Base-by-base conservation (phyloP, 2,888 invertebrate genomes). In the Rhagonycha lutea region DNA sequence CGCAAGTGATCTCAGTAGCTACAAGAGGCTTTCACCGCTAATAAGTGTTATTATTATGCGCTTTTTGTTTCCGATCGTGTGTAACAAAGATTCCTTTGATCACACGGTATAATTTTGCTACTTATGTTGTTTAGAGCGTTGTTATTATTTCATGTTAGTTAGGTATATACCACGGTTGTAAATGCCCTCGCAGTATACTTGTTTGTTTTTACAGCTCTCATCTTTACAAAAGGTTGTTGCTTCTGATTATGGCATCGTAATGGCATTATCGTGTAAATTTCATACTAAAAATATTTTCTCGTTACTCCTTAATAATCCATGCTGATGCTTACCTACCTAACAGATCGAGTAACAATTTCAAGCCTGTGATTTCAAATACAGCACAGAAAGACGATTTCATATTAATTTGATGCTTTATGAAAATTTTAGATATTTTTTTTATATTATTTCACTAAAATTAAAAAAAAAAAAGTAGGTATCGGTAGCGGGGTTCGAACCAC, bases 21-120 rank as follows among this genome's bases (percentile, higher is more conserved):
- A 70, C 74, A 69, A 72, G 78, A 72, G 72, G 76, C 76, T 78
- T 76, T 76, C 78, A 74, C 78, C 78, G 75, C 67, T 77, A 75
- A 75, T 73, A 63, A 67, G 72, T 72, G 75, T 74, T 70, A 73
- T 76, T 75, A 73, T 67, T 65, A 65, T 62, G 69, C 68, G 62
- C 69, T 78, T 78, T 76, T 76, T 72, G 28, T 70, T 74, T 67
- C 65, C 70, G 71, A 78, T 81, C 81, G 81, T 81, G 81, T 74
- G 79, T 80, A 80, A 80, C 81, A 76, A 78, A 78, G 79, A 79
- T 79, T 80, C 75, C 78, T 76, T 75, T 78, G 82, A 83, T 82
- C 82, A 83, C 83, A 83, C 82, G 83, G 83, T 83, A 81, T 79
- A 82, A 83, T 83, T 82, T 81, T 74, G 75, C 78, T 77, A 79